A percentile compares a stretch with the other conserved stretches of the same genome.
phyloP scores from a whole-genome alignment of 2,888 invertebrate genomes.

The Dicycla oo region DNA sequence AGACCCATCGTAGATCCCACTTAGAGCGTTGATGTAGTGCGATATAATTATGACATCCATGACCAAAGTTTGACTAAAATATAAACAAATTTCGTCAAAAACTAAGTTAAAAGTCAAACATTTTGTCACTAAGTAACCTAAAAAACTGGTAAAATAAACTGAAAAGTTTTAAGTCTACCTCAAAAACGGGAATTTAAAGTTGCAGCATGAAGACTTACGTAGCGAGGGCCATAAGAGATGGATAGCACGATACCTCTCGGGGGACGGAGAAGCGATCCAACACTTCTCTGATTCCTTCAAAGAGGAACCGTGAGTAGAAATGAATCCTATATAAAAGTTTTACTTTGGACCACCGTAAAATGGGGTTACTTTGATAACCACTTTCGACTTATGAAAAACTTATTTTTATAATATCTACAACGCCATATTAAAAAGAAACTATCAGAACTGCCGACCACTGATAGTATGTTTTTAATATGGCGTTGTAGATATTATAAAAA shows the following conservation, averaged over 20 bases:
- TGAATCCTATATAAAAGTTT: conserved; percentile 4
- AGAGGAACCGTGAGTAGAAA: conserved; percentile 13
- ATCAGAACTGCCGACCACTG: no score
- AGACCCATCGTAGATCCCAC: neutral
- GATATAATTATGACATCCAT: neutral
- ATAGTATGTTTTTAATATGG: no score
- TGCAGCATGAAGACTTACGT: conserved; percentile 12
- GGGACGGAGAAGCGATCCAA: conserved; percentile 32
- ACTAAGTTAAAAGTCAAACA: neutral
- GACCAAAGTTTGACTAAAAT: neutral
- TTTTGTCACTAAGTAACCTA: neutral
- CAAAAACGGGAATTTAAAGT: conserved; percentile 23
- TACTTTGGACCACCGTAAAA: neutral
- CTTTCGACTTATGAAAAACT: no score
- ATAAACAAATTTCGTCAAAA: neutral
- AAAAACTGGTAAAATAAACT: neutral
- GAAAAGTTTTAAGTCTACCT: conserved; percentile 2
- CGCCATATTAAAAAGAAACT: no score
- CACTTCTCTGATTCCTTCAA: conserved; percentile 31
- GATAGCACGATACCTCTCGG: conserved; percentile 40
- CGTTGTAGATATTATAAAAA: no score
- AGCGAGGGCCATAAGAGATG: conserved; percentile 34
- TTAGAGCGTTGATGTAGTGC: neutral
- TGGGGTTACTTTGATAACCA: no score
- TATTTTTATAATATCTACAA: no score